These are phyloP conservation scores for Mus spretus DNA, from an alignment of 2,797 vertebrate genomes.

Conservation along the genomic window DNA sequence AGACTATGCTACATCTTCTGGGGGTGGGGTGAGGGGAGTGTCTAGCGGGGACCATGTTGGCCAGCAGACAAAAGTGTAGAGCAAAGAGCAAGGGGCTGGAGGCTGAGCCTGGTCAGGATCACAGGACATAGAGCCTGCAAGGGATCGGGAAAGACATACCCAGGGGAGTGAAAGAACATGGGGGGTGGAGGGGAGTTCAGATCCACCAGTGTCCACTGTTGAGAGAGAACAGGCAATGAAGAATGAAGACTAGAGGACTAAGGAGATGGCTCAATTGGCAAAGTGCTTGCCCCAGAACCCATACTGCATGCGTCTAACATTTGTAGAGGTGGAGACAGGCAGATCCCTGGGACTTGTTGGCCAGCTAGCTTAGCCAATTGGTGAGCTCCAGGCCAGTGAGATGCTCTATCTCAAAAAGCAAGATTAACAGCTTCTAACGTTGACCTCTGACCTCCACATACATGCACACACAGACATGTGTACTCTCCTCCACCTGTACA, in stretches of 20 bases:
- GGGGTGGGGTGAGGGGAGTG: not conserved
- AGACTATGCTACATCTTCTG: not conserved
- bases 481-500: not conserved
- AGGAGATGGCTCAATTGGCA: too few relatives aligned
- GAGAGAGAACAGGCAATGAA: not conserved
- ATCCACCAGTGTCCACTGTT: not conserved
- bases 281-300: not conserved
- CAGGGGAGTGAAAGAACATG: not conserved
- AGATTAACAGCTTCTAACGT: not conserved
- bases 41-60: not conserved
- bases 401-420: not conserved
- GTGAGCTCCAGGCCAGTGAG: not conserved
- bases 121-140: not conserved
- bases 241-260: not conserved
- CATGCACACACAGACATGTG: not conserved
- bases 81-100: not conserved
- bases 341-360: not conserved
- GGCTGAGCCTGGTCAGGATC: not conserved
- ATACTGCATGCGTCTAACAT: not conserved
- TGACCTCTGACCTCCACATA: not conserved
- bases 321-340: not conserved
- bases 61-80: not conserved
- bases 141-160: not conserved
- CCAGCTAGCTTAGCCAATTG: not conserved
- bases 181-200: accelerated